Conservation (phyloP, 2,113 vertebrate species). For the Entomyzon cyanotis region DNA sequence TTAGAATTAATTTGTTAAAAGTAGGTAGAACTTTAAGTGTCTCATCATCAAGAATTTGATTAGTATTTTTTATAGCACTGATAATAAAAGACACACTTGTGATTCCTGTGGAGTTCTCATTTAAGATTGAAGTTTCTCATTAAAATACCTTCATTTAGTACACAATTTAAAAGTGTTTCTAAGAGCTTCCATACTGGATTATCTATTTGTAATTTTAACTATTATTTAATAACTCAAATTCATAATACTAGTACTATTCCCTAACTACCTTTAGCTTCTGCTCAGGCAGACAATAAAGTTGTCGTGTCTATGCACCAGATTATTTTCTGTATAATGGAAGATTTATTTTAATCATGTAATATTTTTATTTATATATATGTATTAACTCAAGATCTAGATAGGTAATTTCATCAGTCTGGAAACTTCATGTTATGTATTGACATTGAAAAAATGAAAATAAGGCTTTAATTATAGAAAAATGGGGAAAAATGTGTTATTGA, state of each 20-base stretch:
- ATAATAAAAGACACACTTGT: neutral
- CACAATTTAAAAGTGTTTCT: neutral
- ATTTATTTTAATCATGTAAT: neutral
- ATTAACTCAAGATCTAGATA: neutral
- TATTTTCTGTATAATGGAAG: neutral
- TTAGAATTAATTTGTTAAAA: constrained; percentile 15
- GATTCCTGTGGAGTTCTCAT: neutral
- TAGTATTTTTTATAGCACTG: neutral
- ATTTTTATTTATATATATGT: neutral
- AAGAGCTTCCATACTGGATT: neutral
- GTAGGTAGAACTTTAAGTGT: neutral
- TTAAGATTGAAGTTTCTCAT: neutral
- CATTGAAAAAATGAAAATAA: neutral
- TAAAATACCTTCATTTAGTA: neutral
- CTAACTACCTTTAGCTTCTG: neutral
- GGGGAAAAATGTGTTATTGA: fast-evolving
- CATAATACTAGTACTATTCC: neutral
- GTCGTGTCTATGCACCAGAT: neutral
- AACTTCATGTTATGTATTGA: neutral
- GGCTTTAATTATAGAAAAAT: neutral
- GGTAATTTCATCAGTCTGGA: neutral
- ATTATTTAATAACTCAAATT: neutral
- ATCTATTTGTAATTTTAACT: neutral
- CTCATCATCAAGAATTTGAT: constrained; percentile 27
- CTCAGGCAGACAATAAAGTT: neutral